phyloP scores from a whole-genome alignment of 2,113 vertebrate genomes.

The Rana temporaria region DNA sequence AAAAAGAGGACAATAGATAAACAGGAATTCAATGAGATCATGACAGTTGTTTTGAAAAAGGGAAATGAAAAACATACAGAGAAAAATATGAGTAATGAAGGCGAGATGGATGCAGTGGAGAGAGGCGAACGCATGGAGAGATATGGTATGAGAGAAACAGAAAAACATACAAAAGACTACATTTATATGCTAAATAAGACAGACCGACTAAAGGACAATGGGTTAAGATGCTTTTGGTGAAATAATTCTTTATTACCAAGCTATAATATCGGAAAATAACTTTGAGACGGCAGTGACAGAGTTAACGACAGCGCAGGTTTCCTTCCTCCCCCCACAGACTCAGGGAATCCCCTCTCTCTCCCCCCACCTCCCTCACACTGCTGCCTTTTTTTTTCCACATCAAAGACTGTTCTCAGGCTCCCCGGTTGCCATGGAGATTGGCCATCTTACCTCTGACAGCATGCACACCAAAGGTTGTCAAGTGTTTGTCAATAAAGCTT shows the following conservation, averaged over 20 bases:
- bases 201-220: not conserved
- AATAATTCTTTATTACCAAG: too few species aligned
- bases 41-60: not conserved
- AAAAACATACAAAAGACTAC: not conserved
- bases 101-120: conserved; percentile 9
- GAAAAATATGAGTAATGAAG: not conserved
- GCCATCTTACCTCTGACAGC: conserved; percentile 40
- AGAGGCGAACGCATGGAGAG: not conserved
- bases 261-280: not conserved
- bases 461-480: conserved; percentile 37
- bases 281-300: not conserved
- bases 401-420: conserved; percentile 49
- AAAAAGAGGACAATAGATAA: not conserved
- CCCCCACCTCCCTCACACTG: not conserved
- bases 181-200: not conserved
- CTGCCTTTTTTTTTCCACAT: conserved; percentile 49
- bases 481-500: conserved; percentile 56
- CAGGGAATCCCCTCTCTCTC: conserved; percentile 52
- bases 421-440: conserved; percentile 49
- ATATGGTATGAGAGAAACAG: not conserved
- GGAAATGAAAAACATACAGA: not conserved
- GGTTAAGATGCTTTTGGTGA: not conserved
- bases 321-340: conserved; percentile 37
- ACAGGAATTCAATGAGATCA: conserved; percentile 18
- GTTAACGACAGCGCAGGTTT: conserved; percentile 34